Evolutionary conservation across 1,140 invertebrate species (phyloP), one percentile per base, ranked within the genome.

Genomic region (Achroia grisella): DNA sequence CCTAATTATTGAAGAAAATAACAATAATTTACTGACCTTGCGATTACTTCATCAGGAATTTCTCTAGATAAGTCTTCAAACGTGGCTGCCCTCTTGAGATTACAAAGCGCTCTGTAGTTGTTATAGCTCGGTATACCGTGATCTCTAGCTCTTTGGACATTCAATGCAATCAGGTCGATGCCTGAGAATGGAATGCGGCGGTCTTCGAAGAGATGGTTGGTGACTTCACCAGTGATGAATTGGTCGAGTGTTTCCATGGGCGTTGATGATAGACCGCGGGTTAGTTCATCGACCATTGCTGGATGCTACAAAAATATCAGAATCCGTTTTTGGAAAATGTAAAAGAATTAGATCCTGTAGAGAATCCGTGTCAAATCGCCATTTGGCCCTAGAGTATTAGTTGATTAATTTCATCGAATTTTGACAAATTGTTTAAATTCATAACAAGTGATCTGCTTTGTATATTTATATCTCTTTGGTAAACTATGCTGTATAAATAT

Each of bases 201-300:
- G 56, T 95, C 93, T 78, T 97, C 95, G 68, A 98, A 97, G 11
- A 99, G 79, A 82, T 98, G 96, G 83, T 97, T 97, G 0, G 95
- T 97, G 1, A 98, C 94, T 88, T 97, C 95, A 0, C 94, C 95
- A 0, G 95, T 97, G 47, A 98, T 94, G 65, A 97, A 97, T 69
- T 96, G 95, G 80, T 98, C 96, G n/a, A 96, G 80, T 0, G 93
- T 95, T 77, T 98, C 97, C 91, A 98, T 96, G 0, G 96, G 94
- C 0, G 94, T 96, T 0, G 93, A 92, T 0, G 96, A 89, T 6
- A 98, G 80, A 33, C 97, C 97, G 34, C 97, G 90, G 11, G 94
- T 89, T 36, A 98, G 90, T 66, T 97, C 94, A 71, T 98, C 95
- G 8, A 95, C 89, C 88, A 95, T 93, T 12, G 90, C 89, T n/a